Percentiles rank a stretch among this genome's conserved stretches.
Conservation (phyloP, 2,888 invertebrate species). For the Philhelius pedissequus region DNA sequence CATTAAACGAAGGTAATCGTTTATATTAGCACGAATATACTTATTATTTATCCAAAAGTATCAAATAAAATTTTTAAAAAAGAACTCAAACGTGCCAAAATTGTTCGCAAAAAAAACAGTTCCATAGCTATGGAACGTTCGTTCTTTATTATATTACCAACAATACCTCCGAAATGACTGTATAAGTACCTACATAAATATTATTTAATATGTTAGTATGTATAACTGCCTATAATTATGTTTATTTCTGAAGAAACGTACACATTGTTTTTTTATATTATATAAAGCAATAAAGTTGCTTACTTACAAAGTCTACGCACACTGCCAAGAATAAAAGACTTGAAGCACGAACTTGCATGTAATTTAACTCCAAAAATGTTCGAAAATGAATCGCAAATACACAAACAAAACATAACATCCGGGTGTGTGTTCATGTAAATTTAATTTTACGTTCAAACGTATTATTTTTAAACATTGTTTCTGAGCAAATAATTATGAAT, state of each 20-base stretch:
- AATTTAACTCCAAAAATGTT: neutral
- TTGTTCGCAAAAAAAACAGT: neutral
- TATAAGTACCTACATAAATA: neutral
- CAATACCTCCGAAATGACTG: neutral
- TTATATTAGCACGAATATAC: neutral
- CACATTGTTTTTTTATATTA: neutral
- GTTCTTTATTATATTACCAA: neutral
- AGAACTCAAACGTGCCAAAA: neutral
- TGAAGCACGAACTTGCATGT: constrained; percentile 47
- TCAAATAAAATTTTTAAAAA: neutral
- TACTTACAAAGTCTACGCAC: neutral
- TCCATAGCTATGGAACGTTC: neutral
- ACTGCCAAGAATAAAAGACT: constrained; percentile 44
- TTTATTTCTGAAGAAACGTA: neutral
- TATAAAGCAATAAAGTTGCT: neutral
- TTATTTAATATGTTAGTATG: neutral
- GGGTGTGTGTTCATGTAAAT: constrained; percentile 5
- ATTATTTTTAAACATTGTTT: neutral
- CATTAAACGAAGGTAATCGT: neutral
- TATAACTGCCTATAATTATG: neutral
- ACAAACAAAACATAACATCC: constrained; percentile 29
- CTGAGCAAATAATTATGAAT: neutral
- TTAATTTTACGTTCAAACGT: neutral
- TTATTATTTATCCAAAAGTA: neutral
- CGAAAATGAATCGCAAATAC: neutral